Evolutionary conservation across 2,888 invertebrate genomes (phyloP).

Genomic region (Malachius bipustulatus): DNA sequence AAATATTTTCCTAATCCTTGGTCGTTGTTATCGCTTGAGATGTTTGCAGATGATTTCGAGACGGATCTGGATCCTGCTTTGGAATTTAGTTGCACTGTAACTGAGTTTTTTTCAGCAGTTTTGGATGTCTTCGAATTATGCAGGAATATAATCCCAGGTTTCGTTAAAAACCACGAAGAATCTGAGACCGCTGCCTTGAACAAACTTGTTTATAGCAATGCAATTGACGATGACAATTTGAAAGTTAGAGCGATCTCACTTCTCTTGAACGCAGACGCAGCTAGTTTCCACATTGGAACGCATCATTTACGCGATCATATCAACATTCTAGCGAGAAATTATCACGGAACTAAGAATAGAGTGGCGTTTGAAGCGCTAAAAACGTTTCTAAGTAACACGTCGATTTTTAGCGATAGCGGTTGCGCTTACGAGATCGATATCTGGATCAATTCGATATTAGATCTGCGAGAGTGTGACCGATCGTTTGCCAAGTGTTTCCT

Average conservation of each 20-base stretch:
- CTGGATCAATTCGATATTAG: constrained; percentile 38
- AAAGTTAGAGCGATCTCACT: constrained; percentile 37
- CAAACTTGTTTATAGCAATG: too few relatives aligned
- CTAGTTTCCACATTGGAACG: constrained; percentile 28
- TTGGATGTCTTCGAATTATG: constrained; percentile 48
- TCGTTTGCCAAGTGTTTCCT: constrained; percentile 6
- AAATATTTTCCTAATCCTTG: too few relatives aligned
- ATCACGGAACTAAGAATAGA: constrained; percentile 33
- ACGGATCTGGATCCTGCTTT: too few relatives aligned
- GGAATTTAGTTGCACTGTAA: too few relatives aligned
- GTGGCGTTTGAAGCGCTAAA: constrained; percentile 33
- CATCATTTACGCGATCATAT: constrained; percentile 24
- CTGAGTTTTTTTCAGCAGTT: constrained; percentile 31
- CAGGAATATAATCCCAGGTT: not conserved
- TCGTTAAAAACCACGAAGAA: not conserved
- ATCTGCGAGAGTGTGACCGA: too few relatives aligned
- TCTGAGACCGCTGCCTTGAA: too few relatives aligned
- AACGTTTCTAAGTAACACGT: constrained; percentile 48
- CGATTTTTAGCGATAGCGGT: constrained; percentile 51
- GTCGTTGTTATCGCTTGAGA: too few relatives aligned
- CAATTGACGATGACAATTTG: constrained; percentile 17
- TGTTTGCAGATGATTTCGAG: too few relatives aligned
- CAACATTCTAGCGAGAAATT: constrained; percentile 32
- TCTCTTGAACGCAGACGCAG: constrained; percentile 31
- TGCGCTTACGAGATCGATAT: constrained; percentile 52